Percentiles rank a stretch among this genome's conserved stretches.
These are phyloP conservation scores for Montipora foliosa DNA, from an alignment of 64 coral and sea anemone species.

Conservation along the genomic window DNA sequence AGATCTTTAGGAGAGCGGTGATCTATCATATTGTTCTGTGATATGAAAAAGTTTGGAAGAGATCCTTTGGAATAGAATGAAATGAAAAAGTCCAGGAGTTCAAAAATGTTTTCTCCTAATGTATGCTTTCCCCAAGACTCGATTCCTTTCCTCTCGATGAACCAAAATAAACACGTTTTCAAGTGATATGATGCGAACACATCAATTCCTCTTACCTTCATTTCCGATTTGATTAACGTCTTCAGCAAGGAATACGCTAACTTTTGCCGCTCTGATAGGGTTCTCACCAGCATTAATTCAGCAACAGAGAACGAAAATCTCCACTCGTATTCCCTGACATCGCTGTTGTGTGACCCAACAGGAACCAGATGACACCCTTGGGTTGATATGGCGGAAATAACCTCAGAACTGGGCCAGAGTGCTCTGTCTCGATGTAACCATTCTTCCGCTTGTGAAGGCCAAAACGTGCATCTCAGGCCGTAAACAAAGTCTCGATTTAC, in stretches of 20 bases:
- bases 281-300: constrained; percentile 64
- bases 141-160: constrained; percentile 59
- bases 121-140: constrained; percentile 13
- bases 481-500: constrained; percentile 87
- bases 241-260: constrained; percentile 78
- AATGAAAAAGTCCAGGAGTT: constrained; percentile 70
- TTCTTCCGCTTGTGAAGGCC: constrained; percentile 85
- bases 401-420: constrained; percentile 49
- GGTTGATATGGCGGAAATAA: constrained; percentile 37
- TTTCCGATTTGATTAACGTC: constrained; percentile 75
- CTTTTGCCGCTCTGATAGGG: constrained; percentile 73
- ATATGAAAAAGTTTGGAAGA: constrained; percentile 79
- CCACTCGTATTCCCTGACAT: constrained; percentile 73
- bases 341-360: constrained; percentile 70
- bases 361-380: constrained; percentile 76
- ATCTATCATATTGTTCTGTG: constrained; percentile 83
- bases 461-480: constrained; percentile 76
- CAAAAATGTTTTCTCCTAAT: constrained; percentile 55
- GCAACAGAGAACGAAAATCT: constrained; percentile 78
- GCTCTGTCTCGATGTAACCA: constrained; percentile 60
- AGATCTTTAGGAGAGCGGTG: constrained; percentile 70
- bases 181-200: constrained; percentile 83
- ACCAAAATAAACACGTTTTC: constrained; percentile 83
- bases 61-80: constrained; percentile 62
- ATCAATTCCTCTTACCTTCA: constrained; percentile 61